Evolutionary conservation across 2,888 invertebrate species (phyloP), one percentile per base, ranked within the genome.

Genomic region (Perizoma flavofasciatum): DNA sequence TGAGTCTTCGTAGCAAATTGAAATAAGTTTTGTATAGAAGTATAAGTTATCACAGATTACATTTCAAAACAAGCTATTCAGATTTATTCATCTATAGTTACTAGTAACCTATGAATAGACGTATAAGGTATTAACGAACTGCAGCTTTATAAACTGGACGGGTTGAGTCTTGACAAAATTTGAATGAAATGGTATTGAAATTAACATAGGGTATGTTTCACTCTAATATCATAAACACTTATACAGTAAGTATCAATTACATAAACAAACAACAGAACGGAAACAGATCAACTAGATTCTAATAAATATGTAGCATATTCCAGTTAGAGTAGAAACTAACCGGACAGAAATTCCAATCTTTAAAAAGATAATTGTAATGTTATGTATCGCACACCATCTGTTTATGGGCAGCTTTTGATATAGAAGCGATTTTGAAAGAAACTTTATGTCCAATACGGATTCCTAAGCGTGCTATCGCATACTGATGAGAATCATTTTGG

Each of bases 311-410:
- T 46, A 5, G 2, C 46, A 0, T 33, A 6, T 33, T 46, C 2
- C n/a, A 45, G 5, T 10, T n/a, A 32, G n/a, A n/a, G 6, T 7
- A 11, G 7, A 22, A 6, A 7, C n/a, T n/a, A 10, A n/a, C 33
- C n/a, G 44, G 4, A 35, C 33, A n/a, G 10, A 45, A 53, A 46
- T 53, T 53, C 46, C 45, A 45, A 53, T 39, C 52, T 34, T 33
- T 59, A 63, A 69, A 65, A 70, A 72, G 65, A 65, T 70, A 66
- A 71, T 71, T 74, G 67, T 74, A 71, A 73, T 72, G 50, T 39
- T 66, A 74, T 72, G 70, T 74, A 74, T 74, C 73, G 58, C 34
- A 55, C 65, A 64, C 60, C 56, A 73, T 74, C 71, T 70, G 3
- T 48, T 46, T 39, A 32, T 45, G 40, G 33, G 34, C 48, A 49